Conservation (phyloP, 2,888 invertebrate species). For the Erebia ligea region DNA sequence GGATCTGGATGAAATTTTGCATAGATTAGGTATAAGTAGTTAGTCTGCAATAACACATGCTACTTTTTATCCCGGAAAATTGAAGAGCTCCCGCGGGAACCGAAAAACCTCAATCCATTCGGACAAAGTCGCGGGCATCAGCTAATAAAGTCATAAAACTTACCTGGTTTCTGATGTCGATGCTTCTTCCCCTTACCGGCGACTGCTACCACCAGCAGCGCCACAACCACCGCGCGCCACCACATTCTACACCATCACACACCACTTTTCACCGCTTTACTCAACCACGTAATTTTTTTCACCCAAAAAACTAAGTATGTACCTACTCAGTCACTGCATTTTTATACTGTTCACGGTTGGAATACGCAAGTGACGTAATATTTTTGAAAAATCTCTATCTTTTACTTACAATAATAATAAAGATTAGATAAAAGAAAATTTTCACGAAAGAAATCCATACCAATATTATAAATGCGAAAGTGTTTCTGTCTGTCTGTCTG, state of each 20-base stretch:
- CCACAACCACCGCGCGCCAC: slow-evolving; percentile 58
- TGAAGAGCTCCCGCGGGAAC: too few relatives aligned
- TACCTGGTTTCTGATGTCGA: slow-evolving; percentile 73
- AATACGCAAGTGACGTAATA: background rate
- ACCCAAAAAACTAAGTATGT: background rate
- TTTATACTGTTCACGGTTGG: background rate
- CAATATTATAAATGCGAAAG: too few relatives aligned
- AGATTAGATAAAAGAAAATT: background rate
- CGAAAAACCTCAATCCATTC: too few relatives aligned
- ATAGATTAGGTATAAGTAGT: too few relatives aligned
- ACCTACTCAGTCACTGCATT: slow-evolving; percentile 11
- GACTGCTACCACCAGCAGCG: slow-evolving; percentile 61
- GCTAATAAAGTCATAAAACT: background rate
- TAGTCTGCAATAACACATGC: too few relatives aligned
- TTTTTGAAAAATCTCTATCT: background rate
- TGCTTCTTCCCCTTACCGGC: slow-evolving; percentile 69
- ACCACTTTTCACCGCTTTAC: slow-evolving; percentile 46
- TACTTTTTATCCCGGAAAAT: too few relatives aligned
- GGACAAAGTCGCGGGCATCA: background rate
- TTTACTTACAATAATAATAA: too few relatives aligned
- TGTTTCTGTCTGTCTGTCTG: too few relatives aligned
- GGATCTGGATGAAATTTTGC: too few relatives aligned
- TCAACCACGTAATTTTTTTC: slow-evolving; percentile 27
- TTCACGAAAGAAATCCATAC: background rate
- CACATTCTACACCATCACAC: slow-evolving; percentile 65